phyloP scores from a whole-genome alignment of 2,797 vertebrate genomes.

The Trichosurus vulpecula region DNA sequence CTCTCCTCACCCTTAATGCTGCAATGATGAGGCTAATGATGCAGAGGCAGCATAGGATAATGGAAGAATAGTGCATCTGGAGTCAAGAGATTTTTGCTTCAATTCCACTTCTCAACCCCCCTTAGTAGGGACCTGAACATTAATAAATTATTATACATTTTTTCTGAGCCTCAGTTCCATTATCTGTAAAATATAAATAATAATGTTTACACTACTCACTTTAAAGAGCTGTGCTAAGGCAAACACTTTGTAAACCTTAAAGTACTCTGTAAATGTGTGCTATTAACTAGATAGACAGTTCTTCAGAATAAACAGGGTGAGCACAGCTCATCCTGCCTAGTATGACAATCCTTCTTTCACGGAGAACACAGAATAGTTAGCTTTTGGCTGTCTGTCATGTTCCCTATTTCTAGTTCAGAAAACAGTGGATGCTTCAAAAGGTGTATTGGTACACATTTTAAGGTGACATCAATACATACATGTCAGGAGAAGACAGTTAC shows the following conservation, averaged over 20 bases:
- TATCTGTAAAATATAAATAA: not conserved
- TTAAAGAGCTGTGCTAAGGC: not conserved
- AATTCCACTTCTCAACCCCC: not conserved
- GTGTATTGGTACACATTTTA: conserved; percentile 11
- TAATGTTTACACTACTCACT: not conserved
- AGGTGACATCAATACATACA: conserved; percentile 46
- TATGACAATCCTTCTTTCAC: no score
- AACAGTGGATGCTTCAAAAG: conserved; percentile 1
- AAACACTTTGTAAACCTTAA: not conserved
- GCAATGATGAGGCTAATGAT: not conserved
- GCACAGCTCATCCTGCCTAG: not conserved
- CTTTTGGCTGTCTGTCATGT: not conserved
- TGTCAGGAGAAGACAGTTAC: conserved; percentile 20
- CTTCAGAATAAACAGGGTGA: not conserved
- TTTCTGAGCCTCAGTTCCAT: not conserved
- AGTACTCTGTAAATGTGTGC: not conserved
- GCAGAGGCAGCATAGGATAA: not conserved
- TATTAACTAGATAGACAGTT: not conserved
- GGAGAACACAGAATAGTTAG: not conserved
- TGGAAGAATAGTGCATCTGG: not conserved
- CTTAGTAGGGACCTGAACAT: not conserved
- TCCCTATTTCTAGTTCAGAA: conserved; percentile 5
- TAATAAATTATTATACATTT: not conserved
- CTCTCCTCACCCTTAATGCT: not conserved
- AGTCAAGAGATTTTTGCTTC: not conserved